Conservation (phyloP, 2,888 invertebrate species). For the Lepidochrysops patricia region DNA sequence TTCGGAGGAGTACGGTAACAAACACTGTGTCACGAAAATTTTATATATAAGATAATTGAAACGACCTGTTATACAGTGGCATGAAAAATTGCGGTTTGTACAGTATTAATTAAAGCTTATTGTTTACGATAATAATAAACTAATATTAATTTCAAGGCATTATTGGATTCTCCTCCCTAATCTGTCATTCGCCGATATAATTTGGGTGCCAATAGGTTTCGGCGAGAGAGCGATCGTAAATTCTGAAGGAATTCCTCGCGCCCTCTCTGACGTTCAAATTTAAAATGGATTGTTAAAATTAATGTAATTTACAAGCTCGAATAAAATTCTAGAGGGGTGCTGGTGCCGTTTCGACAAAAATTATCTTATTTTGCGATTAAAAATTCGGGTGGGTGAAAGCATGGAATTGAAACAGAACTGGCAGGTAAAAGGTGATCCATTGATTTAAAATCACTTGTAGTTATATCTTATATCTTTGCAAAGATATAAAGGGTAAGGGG, state of each 20-base stretch:
- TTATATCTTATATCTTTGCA: no score
- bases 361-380: background rate
- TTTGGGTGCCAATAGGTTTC: background rate
- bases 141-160: background rate
- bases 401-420: background rate
- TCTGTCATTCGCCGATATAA: background rate
- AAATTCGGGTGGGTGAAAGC: background rate
- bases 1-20: no score
- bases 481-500: no score
- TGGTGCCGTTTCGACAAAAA: background rate
- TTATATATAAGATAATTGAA: no score
- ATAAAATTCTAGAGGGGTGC: background rate
- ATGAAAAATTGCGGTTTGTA: no score
- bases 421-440: background rate
- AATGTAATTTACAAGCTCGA: conserved; percentile 4
- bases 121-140: background rate
- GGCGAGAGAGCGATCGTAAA: background rate
- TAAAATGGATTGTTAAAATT: conserved; percentile 7
- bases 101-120: background rate
- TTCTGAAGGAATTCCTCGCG: background rate
- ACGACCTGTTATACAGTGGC: no score
- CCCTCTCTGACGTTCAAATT: conserved; percentile 3
- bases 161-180: background rate
- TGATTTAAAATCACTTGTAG: no score
- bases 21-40: no score